A percentile compares a stretch with the other conserved stretches of the same genome.
Evolutionary conservation across 2,113 vertebrate species (phyloP).

Genomic region (Muscicapa adusta): DNA sequence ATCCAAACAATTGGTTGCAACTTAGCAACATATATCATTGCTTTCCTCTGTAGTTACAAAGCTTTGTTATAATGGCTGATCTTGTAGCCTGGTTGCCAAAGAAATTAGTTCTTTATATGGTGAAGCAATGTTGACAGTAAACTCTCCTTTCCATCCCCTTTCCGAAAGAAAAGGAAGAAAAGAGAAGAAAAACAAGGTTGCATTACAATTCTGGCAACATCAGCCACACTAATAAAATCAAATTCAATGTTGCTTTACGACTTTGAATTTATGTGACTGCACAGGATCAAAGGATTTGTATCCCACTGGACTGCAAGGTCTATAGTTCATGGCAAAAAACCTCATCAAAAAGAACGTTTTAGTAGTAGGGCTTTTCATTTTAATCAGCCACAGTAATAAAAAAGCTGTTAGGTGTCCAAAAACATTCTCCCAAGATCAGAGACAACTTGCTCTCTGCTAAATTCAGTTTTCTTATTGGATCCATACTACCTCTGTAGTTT

Average conservation of each 20-base stretch:
- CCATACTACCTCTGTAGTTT: slow-evolving; percentile 68
- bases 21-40: neutral
- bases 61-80: neutral
- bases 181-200: slow-evolving; percentile 67
- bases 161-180: slow-evolving; percentile 38
- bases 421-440: slow-evolving; percentile 80
- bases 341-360: slow-evolving; percentile 82
- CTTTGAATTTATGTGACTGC: slow-evolving; percentile 77
- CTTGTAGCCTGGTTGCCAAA: slow-evolving; percentile 20
- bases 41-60: neutral
- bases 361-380: slow-evolving; percentile 78
- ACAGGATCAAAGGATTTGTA: slow-evolving; percentile 77
- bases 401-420: slow-evolving; percentile 81
- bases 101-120: slow-evolving; percentile 41
- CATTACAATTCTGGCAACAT: slow-evolving; percentile 76
- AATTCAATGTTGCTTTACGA: slow-evolving; percentile 79
- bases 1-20: neutral
- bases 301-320: slow-evolving; percentile 75
- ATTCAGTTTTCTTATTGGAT: slow-evolving; percentile 74
- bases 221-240: slow-evolving; percentile 79
- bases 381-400: slow-evolving; percentile 81
- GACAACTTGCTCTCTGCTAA: slow-evolving; percentile 61
- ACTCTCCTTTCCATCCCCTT: neutral
- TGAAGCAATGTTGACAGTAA: slow-evolving; percentile 51
- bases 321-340: slow-evolving; percentile 80